Percentiles rank a stretch among this genome's conserved stretches.
Conservation (phyloP, 2,113 vertebrate species). For the Onychorhynchus coronatus region DNA sequence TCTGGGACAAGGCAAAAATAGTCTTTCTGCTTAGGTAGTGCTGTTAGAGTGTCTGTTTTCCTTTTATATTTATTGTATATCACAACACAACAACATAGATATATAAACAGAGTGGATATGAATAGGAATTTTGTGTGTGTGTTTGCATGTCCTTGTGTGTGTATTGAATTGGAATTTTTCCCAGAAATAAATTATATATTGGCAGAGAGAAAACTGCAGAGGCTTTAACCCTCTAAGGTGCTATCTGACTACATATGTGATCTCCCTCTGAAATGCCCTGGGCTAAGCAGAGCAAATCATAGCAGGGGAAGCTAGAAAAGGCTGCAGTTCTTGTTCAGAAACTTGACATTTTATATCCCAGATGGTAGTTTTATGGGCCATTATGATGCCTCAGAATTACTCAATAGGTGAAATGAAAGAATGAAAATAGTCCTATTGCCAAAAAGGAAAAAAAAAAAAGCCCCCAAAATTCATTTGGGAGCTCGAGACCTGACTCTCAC, state of each 20-base stretch:
- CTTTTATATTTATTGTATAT: not conserved
- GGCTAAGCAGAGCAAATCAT: not conserved
- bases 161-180: not conserved
- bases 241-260: not conserved
- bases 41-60: not conserved
- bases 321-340: not conserved
- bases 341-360: constrained; percentile 13
- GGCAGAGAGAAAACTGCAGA: not conserved
- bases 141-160: not conserved
- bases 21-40: not conserved
- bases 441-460: not conserved
- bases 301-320: not conserved
- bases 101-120: not conserved
- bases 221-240: not conserved
- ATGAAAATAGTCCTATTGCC: not conserved
- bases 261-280: not conserved
- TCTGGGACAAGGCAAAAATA: not conserved
- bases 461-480: not conserved
- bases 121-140: not conserved
- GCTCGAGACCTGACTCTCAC: not conserved
- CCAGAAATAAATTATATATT: not conserved
- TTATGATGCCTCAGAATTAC: not conserved
- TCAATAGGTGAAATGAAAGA: constrained; percentile 5
- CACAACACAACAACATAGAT: not conserved
- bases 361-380: constrained; percentile 22